Evolutionary conservation across 2,113 vertebrate genomes (phyloP), one percentile per base, ranked within the genome.

Genomic region (Blennius ocellaris): DNA sequence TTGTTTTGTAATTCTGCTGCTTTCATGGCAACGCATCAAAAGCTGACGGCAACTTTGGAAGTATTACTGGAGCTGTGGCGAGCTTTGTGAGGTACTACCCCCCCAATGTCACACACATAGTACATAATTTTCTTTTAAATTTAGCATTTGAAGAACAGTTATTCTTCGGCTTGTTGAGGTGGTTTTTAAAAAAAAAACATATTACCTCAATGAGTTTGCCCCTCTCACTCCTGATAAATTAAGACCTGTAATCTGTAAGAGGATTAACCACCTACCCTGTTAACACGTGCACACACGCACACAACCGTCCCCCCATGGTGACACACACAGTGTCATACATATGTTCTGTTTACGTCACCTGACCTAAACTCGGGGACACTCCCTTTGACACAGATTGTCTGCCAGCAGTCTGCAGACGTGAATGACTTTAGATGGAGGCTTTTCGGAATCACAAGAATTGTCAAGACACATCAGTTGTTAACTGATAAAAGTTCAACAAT

Each of bases 231-330:
- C 70, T 65, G 82, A 85, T 92, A 87, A 91, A 87, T 92, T 86
- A 89, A 85, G 85, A 89, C 56, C 78, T 90, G 64, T 92, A 92
- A 92, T 91, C 91, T 92, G 66, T 92, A 92, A 92, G 83, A 82
- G 87, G 89, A 90, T 92, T 91, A 92, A 64, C 73, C 81, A 84
- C 89, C 90, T 82, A 77, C 83, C 71, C 76, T 60, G 67, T 85
- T 85, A 76, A 69, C 77, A 81, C 70, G 72, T 82, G 84, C 79
- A 76, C 56, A 52, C 81, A 63, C 40, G 65, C 75, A 69, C 68
- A 73, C 15, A 67, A 68, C 62, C 21, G 2, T 30, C 21, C 69
- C 71, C 47, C 41, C 14, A 3, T 67, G 43, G 73, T 68, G 55
- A 59, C 40, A 10, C 69, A 48, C 45, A 67, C 70, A 60, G 58